Evolutionary conservation across 2,113 vertebrate genomes (phyloP).

Genomic region (Mesembrinibis cayennensis): DNA sequence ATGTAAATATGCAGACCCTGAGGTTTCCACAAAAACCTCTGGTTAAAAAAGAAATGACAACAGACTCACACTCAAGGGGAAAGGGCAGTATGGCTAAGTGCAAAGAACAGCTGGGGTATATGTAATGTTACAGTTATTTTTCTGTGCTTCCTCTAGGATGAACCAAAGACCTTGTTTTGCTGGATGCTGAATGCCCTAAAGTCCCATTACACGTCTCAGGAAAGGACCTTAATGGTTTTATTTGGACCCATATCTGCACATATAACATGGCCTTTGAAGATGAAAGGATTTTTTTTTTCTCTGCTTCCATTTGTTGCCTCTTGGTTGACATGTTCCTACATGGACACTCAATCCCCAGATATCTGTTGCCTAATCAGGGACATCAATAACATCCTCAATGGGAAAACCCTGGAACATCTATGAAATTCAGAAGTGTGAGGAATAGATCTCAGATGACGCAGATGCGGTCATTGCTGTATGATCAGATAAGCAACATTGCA

Average conservation of each 20-base stretch:
- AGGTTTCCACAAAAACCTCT: constrained; percentile 15
- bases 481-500: constrained; percentile 69
- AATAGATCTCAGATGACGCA: constrained; percentile 48
- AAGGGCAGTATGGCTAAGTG: constrained; percentile 29
- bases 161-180: constrained; percentile 19
- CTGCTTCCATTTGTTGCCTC: constrained; percentile 38
- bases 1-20: background rate
- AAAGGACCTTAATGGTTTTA: constrained; percentile 39
- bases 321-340: constrained; percentile 62
- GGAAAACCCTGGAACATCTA: constrained; percentile 60
- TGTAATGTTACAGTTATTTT: constrained; percentile 4
- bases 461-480: constrained; percentile 55
- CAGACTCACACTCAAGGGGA: background rate
- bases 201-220: background rate
- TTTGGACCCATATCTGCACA: constrained; percentile 19
- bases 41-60: constrained; percentile 33
- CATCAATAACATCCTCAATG: constrained; percentile 60
- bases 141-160: background rate
- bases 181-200: constrained; percentile 7
- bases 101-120: background rate
- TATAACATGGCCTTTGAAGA: constrained; percentile 52
- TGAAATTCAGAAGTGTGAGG: constrained; percentile 74
- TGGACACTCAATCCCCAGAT: constrained; percentile 55
- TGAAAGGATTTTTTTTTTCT: constrained; percentile 40
- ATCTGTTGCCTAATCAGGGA: constrained; percentile 72